phyloP scores from a whole-genome alignment of 2,797 vertebrate species.

The Chanos chanos region DNA sequence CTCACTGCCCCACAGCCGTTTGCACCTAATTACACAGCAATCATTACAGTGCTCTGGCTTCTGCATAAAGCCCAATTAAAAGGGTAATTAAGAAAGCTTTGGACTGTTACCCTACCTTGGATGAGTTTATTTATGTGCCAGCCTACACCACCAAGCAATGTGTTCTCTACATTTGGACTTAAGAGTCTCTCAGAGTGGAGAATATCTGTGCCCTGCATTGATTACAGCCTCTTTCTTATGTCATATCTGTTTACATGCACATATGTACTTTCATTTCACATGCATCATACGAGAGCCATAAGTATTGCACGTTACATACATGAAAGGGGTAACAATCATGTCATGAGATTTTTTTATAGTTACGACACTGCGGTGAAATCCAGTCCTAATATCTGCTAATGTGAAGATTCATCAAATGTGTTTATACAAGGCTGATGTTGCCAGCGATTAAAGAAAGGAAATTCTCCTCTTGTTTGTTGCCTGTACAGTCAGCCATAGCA shows the following conservation, averaged over 20 bases:
- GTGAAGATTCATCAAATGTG: conserved; percentile 38
- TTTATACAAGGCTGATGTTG: conserved; percentile 27
- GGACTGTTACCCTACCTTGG: conserved; percentile 65
- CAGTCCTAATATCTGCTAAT: too few relatives aligned
- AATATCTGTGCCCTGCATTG: not conserved
- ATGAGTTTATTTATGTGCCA: not conserved
- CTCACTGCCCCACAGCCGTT: conserved; percentile 63
- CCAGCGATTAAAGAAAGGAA: conserved; percentile 27
- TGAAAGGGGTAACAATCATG: too few relatives aligned
- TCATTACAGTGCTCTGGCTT: conserved; percentile 76
- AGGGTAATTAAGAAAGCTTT: conserved; percentile 75
- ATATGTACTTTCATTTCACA: too few relatives aligned
- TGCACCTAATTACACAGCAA: conserved; percentile 71
- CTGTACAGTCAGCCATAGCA: conserved; percentile 47
- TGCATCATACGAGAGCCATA: too few relatives aligned
- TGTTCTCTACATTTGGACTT: conserved; percentile 14
- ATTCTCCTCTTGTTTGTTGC: conserved; percentile 35
- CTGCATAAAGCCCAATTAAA: conserved; percentile 73
- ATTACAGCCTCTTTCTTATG: too few relatives aligned
- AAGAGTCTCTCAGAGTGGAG: not conserved
- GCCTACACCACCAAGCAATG: not conserved
- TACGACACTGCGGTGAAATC: too few relatives aligned
- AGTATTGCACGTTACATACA: too few relatives aligned
- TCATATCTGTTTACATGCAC: too few relatives aligned
- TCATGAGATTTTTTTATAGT: too few relatives aligned